Evolutionary conservation across 1,140 invertebrate genomes (phyloP).

Genomic region (Papilio machaon): DNA sequence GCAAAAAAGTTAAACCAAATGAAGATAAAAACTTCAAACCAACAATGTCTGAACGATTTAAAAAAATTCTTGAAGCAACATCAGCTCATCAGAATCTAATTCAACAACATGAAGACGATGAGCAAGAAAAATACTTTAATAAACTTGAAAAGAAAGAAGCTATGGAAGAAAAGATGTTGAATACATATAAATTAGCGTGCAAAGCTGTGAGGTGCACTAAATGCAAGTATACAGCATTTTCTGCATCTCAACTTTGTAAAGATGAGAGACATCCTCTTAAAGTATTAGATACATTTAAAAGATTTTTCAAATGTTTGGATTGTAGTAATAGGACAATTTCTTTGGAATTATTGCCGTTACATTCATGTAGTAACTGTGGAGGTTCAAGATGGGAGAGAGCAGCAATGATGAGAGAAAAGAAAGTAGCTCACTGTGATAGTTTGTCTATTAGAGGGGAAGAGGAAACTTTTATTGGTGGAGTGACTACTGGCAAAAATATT

Average conservation of each 20-base stretch:
- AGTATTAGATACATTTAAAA: constrained; percentile 90
- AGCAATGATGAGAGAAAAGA: constrained; percentile 90
- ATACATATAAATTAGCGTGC: constrained; percentile 90
- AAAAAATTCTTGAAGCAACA: constrained; percentile 89
- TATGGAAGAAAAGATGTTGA: constrained; percentile 96
- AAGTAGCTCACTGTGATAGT: constrained; percentile 77
- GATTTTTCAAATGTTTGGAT: constrained; percentile 95
- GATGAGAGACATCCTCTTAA: constrained; percentile 90
- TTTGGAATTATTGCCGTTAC: constrained; percentile 89
- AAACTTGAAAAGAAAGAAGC: constrained; percentile 94
- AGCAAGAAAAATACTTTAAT: constrained; percentile 93
- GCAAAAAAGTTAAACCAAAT: constrained; percentile 78
- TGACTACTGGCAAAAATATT: constrained; percentile 83
- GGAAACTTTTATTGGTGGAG: constrained; percentile 85
- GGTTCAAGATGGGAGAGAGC: constrained; percentile 89
- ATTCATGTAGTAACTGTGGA: constrained; percentile 90
- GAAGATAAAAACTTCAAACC: constrained; percentile 69
- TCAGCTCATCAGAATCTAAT: constrained; percentile 90
- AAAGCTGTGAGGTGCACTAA: constrained; percentile 94
- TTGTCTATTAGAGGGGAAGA: constrained; percentile 89
- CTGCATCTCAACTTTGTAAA: constrained; percentile 92
- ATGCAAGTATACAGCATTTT: constrained; percentile 95
- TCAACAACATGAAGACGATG: constrained; percentile 87
- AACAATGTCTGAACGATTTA: constrained; percentile 86
- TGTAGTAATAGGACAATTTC: constrained; percentile 92